A percentile compares a stretch with the other conserved stretches of the same genome.
phyloP scores from a whole-genome alignment of 2,113 vertebrate species.

The Eulemur rufifrons region DNA sequence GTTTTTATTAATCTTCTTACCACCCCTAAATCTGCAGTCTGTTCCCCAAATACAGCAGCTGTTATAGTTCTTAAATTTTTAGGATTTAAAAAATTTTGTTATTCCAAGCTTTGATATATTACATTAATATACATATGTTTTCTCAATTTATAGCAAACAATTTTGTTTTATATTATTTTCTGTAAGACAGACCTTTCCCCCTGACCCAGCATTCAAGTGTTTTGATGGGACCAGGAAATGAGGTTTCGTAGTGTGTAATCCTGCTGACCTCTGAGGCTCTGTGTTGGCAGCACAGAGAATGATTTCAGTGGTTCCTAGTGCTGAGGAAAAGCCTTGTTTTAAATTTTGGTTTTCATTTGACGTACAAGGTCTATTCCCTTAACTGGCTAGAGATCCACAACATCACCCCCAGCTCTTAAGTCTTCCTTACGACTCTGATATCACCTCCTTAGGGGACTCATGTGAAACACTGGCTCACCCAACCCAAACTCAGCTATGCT shows the following conservation, averaged over 20 bases:
- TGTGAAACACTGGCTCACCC: background rate
- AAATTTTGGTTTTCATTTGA: background rate
- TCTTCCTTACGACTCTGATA: background rate
- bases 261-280: background rate
- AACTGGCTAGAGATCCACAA: background rate
- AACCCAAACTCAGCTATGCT: background rate
- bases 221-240: background rate
- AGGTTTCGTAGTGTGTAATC: background rate
- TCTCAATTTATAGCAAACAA: slow-evolving; percentile 6
- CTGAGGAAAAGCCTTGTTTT: background rate
- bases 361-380: background rate
- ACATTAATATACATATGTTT: background rate
- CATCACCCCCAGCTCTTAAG: background rate
- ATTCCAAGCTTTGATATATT: background rate
- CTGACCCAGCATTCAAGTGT: background rate
- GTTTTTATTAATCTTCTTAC: background rate
- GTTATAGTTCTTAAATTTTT: background rate
- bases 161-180: slow-evolving; percentile 9
- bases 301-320: background rate
- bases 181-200: background rate
- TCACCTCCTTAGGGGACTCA: background rate
- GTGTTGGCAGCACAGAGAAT: fast-evolving
- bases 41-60: background rate
- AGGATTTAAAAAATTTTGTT: background rate
- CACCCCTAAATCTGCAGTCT: background rate